Conservation (phyloP, 2,113 vertebrate genomes). For the Siphamia tubifer region DNA sequence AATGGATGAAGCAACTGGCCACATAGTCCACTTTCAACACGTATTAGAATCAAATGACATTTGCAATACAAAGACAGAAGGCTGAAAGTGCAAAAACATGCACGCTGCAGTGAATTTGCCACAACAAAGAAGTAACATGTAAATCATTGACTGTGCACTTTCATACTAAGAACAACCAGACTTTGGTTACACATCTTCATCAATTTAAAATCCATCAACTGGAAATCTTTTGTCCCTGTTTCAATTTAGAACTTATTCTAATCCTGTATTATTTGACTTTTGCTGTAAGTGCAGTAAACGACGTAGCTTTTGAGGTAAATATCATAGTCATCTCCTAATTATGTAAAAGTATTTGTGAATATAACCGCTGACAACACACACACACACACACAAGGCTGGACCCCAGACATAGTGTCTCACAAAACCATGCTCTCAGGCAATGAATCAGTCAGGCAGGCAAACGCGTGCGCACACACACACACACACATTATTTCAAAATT, state of each 20-base stretch:
- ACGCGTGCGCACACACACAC: background rate
- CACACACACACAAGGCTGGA: conserved; percentile 5
- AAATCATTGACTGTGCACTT: too few relatives aligned
- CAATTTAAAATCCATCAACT: background rate
- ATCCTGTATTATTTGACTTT: too few relatives aligned
- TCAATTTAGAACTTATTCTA: background rate
- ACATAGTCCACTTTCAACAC: too few relatives aligned
- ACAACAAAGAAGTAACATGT: too few relatives aligned
- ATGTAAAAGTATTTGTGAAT: conserved; percentile 24
- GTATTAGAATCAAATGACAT: too few relatives aligned
- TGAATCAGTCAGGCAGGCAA: conserved; percentile 4
- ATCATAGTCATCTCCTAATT: background rate
- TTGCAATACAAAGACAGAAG: too few relatives aligned
- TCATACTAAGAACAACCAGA: too few relatives aligned
- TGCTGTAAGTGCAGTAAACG: background rate
- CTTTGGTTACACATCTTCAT: background rate
- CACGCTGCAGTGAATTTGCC: too few relatives aligned
- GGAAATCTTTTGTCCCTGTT: background rate
- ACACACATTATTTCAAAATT: conserved; percentile 5
- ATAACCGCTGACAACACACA: conserved; percentile 5
- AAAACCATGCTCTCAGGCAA: conserved; percentile 23
- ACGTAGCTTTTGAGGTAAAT: background rate
- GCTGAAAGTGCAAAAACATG: too few relatives aligned
- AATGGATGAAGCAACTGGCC: too few relatives aligned
- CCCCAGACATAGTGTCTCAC: conserved; percentile 16